Percentiles rank a stretch among this genome's conserved stretches.
phyloP scores from a whole-genome alignment of 2,888 invertebrate genomes.

The Sussaba pulchella region DNA sequence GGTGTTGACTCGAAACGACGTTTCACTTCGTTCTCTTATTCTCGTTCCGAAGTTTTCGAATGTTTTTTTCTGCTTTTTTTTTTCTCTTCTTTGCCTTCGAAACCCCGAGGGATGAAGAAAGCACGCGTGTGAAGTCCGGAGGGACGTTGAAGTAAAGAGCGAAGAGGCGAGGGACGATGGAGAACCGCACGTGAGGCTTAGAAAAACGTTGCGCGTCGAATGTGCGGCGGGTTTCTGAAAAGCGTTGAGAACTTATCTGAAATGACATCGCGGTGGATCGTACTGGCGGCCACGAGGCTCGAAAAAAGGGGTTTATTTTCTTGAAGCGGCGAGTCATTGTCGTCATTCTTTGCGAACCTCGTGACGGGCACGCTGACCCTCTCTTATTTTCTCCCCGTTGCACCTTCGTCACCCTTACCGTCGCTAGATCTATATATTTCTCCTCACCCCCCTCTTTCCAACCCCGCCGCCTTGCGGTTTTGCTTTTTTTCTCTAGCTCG shows the following conservation, averaged over 20 bases:
- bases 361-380: constrained; percentile 63
- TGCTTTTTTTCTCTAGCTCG: constrained; percentile 10
- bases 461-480: neutral
- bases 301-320: constrained; percentile 79
- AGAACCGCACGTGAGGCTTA: constrained; percentile 40
- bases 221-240: constrained; percentile 70
- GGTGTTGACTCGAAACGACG: constrained; percentile 16
- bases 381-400: constrained; percentile 53
- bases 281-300: constrained; percentile 60
- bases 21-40: constrained; percentile 21
- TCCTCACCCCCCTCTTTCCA: neutral
- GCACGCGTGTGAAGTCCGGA: constrained; percentile 40
- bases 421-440: constrained; percentile 14
- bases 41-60: constrained; percentile 30
- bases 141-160: constrained; percentile 39
- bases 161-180: neutral
- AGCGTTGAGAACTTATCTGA: constrained; percentile 81
- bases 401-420: constrained; percentile 55
- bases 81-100: constrained; percentile 28
- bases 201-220: constrained; percentile 58
- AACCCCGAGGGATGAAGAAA: constrained; percentile 54
- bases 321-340: constrained; percentile 72
- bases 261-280: constrained; percentile 82
- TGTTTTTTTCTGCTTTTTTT: constrained; percentile 46
- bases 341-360: constrained; percentile 69